Percentiles rank a stretch among this genome's conserved stretches.
phyloP scores from a whole-genome alignment of 2,888 invertebrate species.

The Zaprionus obscuricornis region DNA sequence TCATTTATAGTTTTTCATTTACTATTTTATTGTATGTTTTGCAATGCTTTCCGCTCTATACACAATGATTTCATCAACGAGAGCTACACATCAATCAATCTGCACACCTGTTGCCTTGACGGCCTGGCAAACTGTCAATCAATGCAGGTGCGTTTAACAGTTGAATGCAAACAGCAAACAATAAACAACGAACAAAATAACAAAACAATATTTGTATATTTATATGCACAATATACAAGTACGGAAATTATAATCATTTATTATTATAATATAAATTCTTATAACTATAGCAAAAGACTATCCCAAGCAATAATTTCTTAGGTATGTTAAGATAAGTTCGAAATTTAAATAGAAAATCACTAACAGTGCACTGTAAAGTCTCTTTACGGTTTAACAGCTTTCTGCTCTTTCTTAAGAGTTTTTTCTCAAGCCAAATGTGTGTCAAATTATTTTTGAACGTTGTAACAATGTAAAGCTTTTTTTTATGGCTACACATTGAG shows the following conservation, averaged over 20 bases:
- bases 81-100: conserved; percentile 36
- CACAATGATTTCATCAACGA: conserved; percentile 1
- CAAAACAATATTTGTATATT: too few species aligned
- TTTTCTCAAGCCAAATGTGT: conserved; percentile 28
- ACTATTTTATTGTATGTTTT: background rate
- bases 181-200: background rate
- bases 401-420: conserved; percentile 56
- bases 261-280: too few species aligned
- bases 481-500: conserved; percentile 40
- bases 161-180: background rate
- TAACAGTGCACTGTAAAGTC: conserved; percentile 17
- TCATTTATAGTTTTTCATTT: background rate
- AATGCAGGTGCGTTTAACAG: conserved; percentile 26
- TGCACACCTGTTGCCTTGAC: conserved; percentile 46
- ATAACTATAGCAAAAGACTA: background rate
- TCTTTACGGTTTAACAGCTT: conserved; percentile 30
- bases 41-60: background rate
- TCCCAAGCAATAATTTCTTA: conserved; percentile 22
- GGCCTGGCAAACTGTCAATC: conserved; percentile 41
- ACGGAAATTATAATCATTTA: too few species aligned
- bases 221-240: too few species aligned
- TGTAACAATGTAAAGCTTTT: conserved; percentile 57
- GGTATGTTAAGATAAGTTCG: background rate
- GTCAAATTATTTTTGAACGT: conserved; percentile 41
- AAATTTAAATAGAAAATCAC: background rate